These are phyloP conservation scores for Cyprinodon diabolis DNA, from an alignment of 2,797 vertebrate genomes.

Conservation along the genomic window DNA sequence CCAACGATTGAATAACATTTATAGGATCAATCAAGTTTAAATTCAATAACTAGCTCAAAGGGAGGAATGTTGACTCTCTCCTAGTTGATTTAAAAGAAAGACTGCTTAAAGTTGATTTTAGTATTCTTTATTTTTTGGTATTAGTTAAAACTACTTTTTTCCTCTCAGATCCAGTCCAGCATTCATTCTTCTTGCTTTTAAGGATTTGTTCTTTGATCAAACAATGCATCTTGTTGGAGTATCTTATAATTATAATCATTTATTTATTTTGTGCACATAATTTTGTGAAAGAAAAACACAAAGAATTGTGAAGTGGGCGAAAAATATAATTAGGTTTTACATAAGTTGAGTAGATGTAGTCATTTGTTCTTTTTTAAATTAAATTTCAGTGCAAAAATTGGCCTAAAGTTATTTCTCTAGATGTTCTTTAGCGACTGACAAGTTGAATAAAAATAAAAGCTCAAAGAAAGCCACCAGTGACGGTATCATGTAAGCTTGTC, in stretches of 20 bases:
- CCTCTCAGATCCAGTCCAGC: not conserved
- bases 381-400: not conserved
- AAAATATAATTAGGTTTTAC: not conserved
- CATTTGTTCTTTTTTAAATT: not conserved
- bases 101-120: not conserved
- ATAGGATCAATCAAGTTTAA: too few species aligned
- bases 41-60: constrained; percentile 14
- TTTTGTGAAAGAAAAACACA: not conserved
- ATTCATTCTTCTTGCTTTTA: not conserved
- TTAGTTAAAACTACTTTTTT: constrained; percentile 7
- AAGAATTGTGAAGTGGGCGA: not conserved
- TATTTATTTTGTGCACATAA: too few species aligned
- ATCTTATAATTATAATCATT: too few species aligned
- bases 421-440: not conserved
- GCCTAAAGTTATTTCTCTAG: not conserved
- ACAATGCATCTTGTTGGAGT: not conserved
- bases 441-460: too few species aligned
- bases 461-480: too few species aligned
- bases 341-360: too few species aligned
- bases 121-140: constrained; percentile 13
- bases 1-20: too few species aligned
- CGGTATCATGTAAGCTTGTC: not conserved
- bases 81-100: constrained; percentile 7
- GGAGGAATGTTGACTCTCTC: constrained; percentile 57
- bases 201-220: not conserved